Base-by-base conservation (phyloP, 2,113 vertebrate species). In the Phaethon lepturus region DNA sequence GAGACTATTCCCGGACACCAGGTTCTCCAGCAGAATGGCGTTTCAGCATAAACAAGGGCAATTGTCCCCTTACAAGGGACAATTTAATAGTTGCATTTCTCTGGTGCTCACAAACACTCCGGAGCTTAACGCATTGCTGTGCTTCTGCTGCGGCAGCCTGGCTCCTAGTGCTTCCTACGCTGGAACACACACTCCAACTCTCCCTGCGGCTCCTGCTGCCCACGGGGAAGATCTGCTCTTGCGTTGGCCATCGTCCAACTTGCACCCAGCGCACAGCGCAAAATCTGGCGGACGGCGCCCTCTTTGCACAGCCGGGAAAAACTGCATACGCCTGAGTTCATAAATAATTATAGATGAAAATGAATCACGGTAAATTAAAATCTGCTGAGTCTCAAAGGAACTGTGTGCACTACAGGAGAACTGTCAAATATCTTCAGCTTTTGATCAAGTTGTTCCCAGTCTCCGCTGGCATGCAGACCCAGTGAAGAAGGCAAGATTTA, bases 71-170 rank as follows among this genome's bases (percentile, higher is more conserved):
- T 55, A 25, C n/a, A 26, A 25, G 14, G 35, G 28, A 6, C 38
- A 19, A 35, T 18, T 44, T 20, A 63, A 13, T 12, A 58, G 6
- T 9, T 13, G 56, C 22, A 2, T 66, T 64, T 50, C 68, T 22
- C 50, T 44, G 0, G 0, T 31, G n/a, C 47, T 55, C 1, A 2
- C 33, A 31, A 16, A 24, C 15, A 18, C 2, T 0, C 13, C 1
- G 0, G 62, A 35, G 53, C 19, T 29, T 16, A 5, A 2, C 1
- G n/a, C 7, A 1, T 2, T 22, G 77, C 47, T 17, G 25, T 12
- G 45, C 3, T 40, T 5, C 56, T 53, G 60, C 49, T 4, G 71
- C 74, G 58, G 45, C 68, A 49, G 26, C 24, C 11, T 1, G 0
- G 38, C 47, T 73, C 85, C 71, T 3, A 33, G 2, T 0, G 10